Evolutionary conservation across 2,797 vertebrate genomes (phyloP).

Genomic region (Siniperca obscura): DNA sequence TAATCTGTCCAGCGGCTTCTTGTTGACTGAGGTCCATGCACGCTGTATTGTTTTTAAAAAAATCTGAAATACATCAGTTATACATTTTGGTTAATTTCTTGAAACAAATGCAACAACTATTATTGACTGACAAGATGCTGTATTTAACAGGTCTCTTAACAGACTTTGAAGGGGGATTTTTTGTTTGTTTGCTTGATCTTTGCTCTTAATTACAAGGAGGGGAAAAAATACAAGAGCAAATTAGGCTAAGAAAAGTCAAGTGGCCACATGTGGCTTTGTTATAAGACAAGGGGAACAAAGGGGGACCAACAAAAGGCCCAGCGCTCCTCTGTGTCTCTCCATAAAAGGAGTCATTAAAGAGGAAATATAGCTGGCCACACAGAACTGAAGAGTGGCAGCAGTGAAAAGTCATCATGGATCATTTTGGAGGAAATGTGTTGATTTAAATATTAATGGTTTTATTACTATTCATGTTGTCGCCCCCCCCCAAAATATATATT

Average conservation of each 20-base stretch:
- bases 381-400: constrained; percentile 21
- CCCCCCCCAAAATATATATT: neutral
- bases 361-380: constrained; percentile 62
- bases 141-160: neutral
- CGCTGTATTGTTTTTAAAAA: neutral
- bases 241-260: constrained; percentile 58
- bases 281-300: constrained; percentile 71
- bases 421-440: neutral
- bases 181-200: constrained; percentile 2
- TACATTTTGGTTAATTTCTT: neutral
- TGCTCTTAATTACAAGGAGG: neutral
- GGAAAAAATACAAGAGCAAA: constrained; percentile 24
- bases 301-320: constrained; percentile 63
- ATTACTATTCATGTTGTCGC: neutral
- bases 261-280: constrained; percentile 60
- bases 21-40: neutral
- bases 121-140: neutral
- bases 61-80: neutral
- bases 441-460: neutral
- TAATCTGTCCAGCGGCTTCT: constrained; percentile 36
- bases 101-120: neutral
- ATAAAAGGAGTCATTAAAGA: constrained; percentile 69
- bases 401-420: neutral
- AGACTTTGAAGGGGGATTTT: accelerated
- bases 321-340: constrained; percentile 62